Conservation (phyloP, 2,888 invertebrate genomes). For the Dynastes hyllus region DNA sequence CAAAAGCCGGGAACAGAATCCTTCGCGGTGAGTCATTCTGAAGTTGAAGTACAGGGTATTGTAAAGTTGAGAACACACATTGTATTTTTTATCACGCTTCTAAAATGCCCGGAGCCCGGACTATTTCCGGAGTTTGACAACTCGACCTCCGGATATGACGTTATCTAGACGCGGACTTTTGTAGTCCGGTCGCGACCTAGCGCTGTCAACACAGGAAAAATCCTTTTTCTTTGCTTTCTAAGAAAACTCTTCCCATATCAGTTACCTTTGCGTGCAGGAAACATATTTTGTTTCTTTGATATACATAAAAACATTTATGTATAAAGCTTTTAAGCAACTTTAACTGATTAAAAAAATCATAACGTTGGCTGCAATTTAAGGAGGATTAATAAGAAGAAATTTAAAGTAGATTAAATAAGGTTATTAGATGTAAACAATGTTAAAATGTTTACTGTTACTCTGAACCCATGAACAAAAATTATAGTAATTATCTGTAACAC, state of each 20-base stretch:
- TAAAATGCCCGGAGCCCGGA: slow-evolving; percentile 67
- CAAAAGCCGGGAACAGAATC: slow-evolving; percentile 41
- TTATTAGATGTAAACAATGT: too few species aligned
- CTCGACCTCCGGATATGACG: slow-evolving; percentile 70
- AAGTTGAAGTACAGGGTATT: slow-evolving; percentile 53
- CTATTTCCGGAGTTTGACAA: slow-evolving; percentile 71
- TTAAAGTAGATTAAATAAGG: too few species aligned
- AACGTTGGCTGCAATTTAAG: neutral
- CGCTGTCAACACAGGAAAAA: slow-evolving; percentile 55
- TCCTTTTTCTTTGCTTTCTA: slow-evolving; percentile 52
- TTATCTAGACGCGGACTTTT: slow-evolving; percentile 68
- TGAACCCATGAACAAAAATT: too few species aligned
- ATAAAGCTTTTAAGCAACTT: neutral
- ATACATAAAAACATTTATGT: slow-evolving; percentile 33
- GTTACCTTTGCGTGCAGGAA: slow-evolving; percentile 42
- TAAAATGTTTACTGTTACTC: too few species aligned
- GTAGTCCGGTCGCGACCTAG: slow-evolving; percentile 62
- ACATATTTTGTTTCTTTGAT: slow-evolving; percentile 46
- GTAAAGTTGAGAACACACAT: slow-evolving; percentile 60
- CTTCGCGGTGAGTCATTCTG: slow-evolving; percentile 52
- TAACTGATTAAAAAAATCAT: neutral
- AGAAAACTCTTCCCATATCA: slow-evolving; percentile 47
- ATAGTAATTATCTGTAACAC: too few species aligned
- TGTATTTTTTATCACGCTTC: slow-evolving; percentile 68
- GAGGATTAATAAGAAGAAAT: neutral